Evolutionary conservation across 1,140 invertebrate genomes (phyloP), one percentile per base, ranked within the genome.

Genomic region (Hycleus phaleratus): DNA sequence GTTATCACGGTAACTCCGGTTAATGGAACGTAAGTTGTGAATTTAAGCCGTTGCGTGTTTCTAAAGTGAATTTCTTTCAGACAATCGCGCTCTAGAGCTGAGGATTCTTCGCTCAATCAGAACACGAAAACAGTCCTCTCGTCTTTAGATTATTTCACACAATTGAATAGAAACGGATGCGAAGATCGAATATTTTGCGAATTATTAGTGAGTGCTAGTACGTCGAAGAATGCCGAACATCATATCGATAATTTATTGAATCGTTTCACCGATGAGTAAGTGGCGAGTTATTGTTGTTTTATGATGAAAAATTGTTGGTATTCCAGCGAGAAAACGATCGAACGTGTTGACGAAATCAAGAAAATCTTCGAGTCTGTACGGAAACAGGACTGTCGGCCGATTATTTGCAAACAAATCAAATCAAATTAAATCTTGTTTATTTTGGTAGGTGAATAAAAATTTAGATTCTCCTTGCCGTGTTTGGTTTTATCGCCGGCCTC

Each of bases 1-100:
- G 66, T 82, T 56, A 74, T 82, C 55, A 79, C 73, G 46, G 71
- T 82, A 45, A 69, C 71, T 4, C 63, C 68, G 18, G 57, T 69
- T 26, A 71, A 71, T 61, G 62, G 56, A 44, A 71, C 70, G 67
- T 69, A 57, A 68, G 65, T 63, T 38, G n/a, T 40, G 38, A 11
- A 4, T 32, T 48, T 48, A 32, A 38, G 11, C 32, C 7, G 26
- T 49, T 5, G 11, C 1, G 26, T n/a, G 26, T 32, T 18, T 51
- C 6, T 49, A 25, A 49, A 49, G 9, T 7, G 26, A 9, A 43
- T 18, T 18, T 18, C 25, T 47, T 62, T 58, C 25, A 60, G 61
- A 38, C 53, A 58, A 56, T 38, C 42, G 1, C 55, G 67, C 47
- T 65, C 58, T 38, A 59, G 65, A 47, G 56, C 60, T 0, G 55